These are phyloP conservation scores for Torymus tubicola DNA, from an alignment of 2,888 invertebrate species.

Conservation along the genomic window DNA sequence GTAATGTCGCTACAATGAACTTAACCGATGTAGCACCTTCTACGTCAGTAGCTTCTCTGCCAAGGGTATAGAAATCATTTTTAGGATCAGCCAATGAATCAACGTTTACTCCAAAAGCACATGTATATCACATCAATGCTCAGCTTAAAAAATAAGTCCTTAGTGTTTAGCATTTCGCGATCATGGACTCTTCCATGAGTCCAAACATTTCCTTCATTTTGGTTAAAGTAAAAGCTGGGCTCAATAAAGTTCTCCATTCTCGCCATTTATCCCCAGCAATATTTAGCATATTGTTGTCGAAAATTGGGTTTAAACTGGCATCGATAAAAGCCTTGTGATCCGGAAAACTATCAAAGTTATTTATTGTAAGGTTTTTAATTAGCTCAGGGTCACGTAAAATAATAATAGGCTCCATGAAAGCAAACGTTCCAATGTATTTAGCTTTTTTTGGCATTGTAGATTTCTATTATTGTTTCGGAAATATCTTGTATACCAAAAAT, in stretches of 20 bases:
- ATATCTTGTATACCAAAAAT: conserved; percentile 53
- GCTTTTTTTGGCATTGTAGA: conserved; percentile 62
- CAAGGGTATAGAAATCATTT: conserved; percentile 70
- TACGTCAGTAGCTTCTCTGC: conserved; percentile 63
- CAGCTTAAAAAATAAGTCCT: conserved; percentile 72
- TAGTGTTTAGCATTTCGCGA: conserved; percentile 68
- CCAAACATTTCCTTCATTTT: too few species aligned
- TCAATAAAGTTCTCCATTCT: conserved; percentile 59
- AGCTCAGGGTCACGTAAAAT: conserved; percentile 70
- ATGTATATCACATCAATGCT: conserved; percentile 76
- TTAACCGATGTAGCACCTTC: conserved; percentile 55
- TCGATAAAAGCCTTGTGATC: conserved; percentile 65
- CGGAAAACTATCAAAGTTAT: conserved; percentile 68
- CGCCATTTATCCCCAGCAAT: conserved; percentile 76
- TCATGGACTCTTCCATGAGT: too few species aligned
- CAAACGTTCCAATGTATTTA: conserved; percentile 67
- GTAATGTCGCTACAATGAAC: conserved; percentile 41
- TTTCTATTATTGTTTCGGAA: conserved; percentile 35
- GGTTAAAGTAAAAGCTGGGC: background rate
- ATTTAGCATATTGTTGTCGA: conserved; percentile 63
- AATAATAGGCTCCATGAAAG: conserved; percentile 64
- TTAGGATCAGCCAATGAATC: conserved; percentile 68
- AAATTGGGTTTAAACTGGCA: conserved; percentile 60
- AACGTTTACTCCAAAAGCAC: conserved; percentile 76
- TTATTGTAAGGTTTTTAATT: conserved; percentile 67